Evolutionary conservation across 2,888 invertebrate species (phyloP), one percentile per base, ranked within the genome.

Genomic region (Empis stercorea): DNA sequence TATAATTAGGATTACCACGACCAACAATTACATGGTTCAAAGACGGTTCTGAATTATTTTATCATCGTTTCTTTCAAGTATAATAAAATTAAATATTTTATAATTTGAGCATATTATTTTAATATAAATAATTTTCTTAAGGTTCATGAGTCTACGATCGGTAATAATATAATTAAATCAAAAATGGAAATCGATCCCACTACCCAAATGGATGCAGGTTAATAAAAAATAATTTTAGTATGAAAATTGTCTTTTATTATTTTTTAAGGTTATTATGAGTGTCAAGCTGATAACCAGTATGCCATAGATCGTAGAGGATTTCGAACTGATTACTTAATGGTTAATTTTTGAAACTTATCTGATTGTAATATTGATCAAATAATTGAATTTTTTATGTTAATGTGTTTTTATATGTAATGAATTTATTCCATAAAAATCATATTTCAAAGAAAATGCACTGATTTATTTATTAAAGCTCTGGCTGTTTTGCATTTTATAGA

Each of bases 1-100:
- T 43, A n/a, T 5, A 32, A 16, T 1, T 16, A 81, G 67, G 67
- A 14, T 62, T 65, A 51, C 94, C 94, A 1, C 73, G 91, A 45
- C 93, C 94, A 0, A 86, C 88, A 53, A 88, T 94, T 51, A 94
- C 92, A 16, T 94, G 94, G 94, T 92, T 87, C 65, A 94, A 94
- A 65, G 93, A 94, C 65, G 93, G 92, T 38, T 82, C 86, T n/a
- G 94, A 94, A 71, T 81, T 94, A 57, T 91, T 88, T 61, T 81
- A 87, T 13, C 91, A 92, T 72, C 79, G 84, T 51, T 89, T 89
- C 69, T 73, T 91, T 57, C 88, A 91, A 68, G 91, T 88, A 67
- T 17, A 15, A 4, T 10, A 36, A 14, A 36, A 36, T 36, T 39
- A 20, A 5, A 20, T 20, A 20, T 20, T 4, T 37, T 15, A 13